Conservation (phyloP, 2,113 vertebrate species). For the Amphiprion percula region DNA sequence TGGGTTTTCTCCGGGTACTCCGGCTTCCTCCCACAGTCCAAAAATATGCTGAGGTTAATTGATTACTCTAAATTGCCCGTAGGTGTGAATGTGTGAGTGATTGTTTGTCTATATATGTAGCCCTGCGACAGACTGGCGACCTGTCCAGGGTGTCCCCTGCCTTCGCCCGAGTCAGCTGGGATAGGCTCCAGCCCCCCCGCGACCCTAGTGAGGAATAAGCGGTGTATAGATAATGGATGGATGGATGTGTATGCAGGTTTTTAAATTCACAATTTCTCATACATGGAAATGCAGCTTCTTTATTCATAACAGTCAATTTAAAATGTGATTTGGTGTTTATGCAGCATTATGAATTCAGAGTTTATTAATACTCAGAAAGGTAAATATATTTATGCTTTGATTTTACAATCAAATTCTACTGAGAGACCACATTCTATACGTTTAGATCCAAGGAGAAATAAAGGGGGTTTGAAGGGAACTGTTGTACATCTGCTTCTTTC, state of each 20-base stretch:
- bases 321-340: not conserved
- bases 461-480: conserved; percentile 3
- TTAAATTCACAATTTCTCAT: not conserved
- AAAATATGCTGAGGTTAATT: no score
- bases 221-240: no score
- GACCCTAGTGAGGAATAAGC: no score
- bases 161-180: no score
- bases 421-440: conserved; percentile 5
- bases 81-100: no score
- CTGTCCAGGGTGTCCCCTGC: no score
- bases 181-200: no score
- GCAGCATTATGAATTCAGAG: not conserved
- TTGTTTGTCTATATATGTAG: no score
- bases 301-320: not conserved
- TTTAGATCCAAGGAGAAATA: not conserved
- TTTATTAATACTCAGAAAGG: not conserved
- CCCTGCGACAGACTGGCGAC: no score
- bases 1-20: no score
- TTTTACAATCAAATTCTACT: conserved; percentile 16
- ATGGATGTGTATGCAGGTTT: not conserved
- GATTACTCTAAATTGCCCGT: no score
- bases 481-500: conserved; percentile 25
- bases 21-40: no score
- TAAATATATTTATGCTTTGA: not conserved
- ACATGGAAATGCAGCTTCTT: not conserved